Percentiles rank a stretch among this genome's conserved stretches.
Conservation (phyloP, 2,113 vertebrate genomes). For the Rhagologus leucostigma region DNA sequence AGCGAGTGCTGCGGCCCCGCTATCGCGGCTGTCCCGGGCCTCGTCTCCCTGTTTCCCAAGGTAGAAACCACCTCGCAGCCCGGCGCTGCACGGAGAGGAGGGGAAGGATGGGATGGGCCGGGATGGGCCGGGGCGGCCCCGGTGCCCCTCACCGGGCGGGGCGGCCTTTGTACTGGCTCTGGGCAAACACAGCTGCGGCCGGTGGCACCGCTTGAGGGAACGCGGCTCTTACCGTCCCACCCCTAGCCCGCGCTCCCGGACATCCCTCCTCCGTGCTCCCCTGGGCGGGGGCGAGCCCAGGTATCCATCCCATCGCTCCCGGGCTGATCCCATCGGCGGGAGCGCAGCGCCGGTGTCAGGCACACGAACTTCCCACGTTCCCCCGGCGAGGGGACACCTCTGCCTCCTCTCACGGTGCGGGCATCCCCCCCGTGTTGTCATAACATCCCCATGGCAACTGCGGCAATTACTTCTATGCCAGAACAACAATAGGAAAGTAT, state of each 20-base stretch:
- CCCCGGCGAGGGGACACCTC: not conserved
- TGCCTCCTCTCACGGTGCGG: not conserved
- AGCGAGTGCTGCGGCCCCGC: not conserved
- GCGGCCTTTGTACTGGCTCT: not conserved
- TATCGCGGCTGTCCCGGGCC: not conserved
- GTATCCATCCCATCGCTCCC: not conserved
- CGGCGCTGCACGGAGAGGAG: not conserved
- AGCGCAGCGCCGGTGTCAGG: not conserved
- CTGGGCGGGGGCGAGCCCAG: not conserved
- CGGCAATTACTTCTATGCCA: not conserved
- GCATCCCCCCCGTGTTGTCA: not conserved
- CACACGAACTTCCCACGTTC: not conserved
- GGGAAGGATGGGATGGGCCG: not conserved
- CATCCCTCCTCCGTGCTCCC: not conserved
- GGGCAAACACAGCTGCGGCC: not conserved
- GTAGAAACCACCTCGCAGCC: not conserved
- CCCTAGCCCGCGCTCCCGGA: not conserved
- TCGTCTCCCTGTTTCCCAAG: not conserved
- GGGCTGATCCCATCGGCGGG: rapidly evolving
- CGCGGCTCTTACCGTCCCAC: not conserved
- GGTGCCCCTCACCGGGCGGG: not conserved
- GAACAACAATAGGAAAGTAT: not conserved
- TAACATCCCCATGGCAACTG: conserved; percentile 15
- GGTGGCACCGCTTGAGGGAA: not conserved
- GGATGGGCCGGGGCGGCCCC: rapidly evolving